Evolutionary conservation across 2,113 vertebrate species (phyloP).

Genomic region (Solea senegalensis): DNA sequence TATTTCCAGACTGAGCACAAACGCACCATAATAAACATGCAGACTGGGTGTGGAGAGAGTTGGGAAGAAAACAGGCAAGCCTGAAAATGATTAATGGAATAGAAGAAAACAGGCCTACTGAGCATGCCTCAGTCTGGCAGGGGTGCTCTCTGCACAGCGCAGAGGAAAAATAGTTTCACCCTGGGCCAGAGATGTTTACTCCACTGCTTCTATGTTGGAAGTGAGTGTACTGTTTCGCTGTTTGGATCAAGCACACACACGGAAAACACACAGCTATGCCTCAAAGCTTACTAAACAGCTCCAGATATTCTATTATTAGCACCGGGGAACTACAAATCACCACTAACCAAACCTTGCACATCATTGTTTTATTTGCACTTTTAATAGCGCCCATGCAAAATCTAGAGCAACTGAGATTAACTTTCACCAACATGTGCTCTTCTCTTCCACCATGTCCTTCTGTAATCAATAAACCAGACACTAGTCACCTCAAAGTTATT

Average conservation of each 20-base stretch:
- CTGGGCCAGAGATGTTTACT: slow-evolving; percentile 47
- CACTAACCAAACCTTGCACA: neutral
- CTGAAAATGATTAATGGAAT: slow-evolving; percentile 80
- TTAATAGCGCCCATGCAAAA: neutral
- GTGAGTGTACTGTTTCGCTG: slow-evolving; percentile 21
- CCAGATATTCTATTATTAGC: neutral
- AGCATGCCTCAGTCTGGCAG: slow-evolving; percentile 68
- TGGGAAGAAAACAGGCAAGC: slow-evolving; percentile 59
- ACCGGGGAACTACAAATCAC: neutral
- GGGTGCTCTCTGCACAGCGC: slow-evolving; percentile 37
- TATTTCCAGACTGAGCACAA: slow-evolving; percentile 25
- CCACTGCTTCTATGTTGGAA: slow-evolving; percentile 14
- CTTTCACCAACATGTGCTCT: neutral
- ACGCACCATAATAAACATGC: slow-evolving; percentile 77
- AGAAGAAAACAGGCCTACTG: slow-evolving; percentile 82
- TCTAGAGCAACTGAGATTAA: neutral
- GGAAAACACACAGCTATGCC: slow-evolving; percentile 23
- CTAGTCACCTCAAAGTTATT: too few species aligned
- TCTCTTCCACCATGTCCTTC: too few species aligned
- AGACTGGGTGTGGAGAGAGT: slow-evolving; percentile 74
- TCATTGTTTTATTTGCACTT: neutral
- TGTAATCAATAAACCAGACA: neutral
- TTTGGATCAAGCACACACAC: neutral
- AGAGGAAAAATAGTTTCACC: slow-evolving; percentile 48
- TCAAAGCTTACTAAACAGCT: slow-evolving; percentile 20